Evolutionary conservation across 2,797 vertebrate species (phyloP).

Genomic region (Orientallactaga sibirica): DNA sequence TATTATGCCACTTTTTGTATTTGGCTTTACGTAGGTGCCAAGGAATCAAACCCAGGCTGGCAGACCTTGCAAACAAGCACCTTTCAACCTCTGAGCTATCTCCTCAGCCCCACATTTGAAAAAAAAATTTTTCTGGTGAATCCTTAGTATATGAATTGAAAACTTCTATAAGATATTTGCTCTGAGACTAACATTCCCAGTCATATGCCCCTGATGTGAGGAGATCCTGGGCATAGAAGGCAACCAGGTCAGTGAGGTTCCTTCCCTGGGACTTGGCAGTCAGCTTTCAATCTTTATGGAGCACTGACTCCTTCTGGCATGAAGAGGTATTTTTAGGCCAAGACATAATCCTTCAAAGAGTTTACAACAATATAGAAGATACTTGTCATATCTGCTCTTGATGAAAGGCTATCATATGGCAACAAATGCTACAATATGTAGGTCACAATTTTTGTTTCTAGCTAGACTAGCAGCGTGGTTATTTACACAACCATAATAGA

Average conservation of each 20-base stretch:
- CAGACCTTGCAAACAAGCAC: no score
- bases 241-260: background rate
- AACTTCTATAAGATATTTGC: background rate
- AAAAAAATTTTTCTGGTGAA: background rate
- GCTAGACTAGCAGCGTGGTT: background rate
- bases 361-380: background rate
- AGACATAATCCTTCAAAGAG: background rate
- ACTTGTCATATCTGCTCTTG: background rate
- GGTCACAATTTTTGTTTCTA: slow-evolving; percentile 4
- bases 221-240: background rate
- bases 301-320: background rate
- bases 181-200: background rate
- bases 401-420: background rate
- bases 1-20: no score
- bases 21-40: no score
- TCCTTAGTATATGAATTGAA: background rate
- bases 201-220: background rate
- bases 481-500: background rate
- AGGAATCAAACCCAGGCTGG: no score
- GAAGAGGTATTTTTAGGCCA: background rate
- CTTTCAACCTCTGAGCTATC: no score
- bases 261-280: background rate
- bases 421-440: background rate
- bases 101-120: background rate
- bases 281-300: background rate